phyloP scores from a whole-genome alignment of 2,113 vertebrate genomes.

The Saguinus midas region DNA sequence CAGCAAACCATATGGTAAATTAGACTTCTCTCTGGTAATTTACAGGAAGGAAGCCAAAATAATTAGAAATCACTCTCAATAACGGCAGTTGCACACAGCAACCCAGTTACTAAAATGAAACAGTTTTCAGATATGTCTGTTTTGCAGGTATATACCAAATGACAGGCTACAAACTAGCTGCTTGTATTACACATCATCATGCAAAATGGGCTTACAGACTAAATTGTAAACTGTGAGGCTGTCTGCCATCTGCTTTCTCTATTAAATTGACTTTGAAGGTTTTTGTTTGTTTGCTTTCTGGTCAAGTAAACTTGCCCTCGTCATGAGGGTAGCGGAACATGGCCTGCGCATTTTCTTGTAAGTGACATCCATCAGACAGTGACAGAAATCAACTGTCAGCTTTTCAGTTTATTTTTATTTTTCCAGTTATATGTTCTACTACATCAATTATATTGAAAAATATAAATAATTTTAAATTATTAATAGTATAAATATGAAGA shows the following conservation, averaged over 20 bases:
- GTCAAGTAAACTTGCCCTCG: not conserved
- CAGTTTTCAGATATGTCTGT: not conserved
- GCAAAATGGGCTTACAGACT: not conserved
- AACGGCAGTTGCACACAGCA: not conserved
- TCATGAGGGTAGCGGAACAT: not conserved
- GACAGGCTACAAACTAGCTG: constrained; percentile 3
- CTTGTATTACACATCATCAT: not conserved
- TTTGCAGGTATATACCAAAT: not conserved
- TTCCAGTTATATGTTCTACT: not conserved
- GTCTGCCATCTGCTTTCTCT: constrained; percentile 10
- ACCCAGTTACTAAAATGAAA: constrained; percentile 33
- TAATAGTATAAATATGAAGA: not conserved
- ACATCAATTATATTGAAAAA: not conserved
- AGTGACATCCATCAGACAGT: not conserved
- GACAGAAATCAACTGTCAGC: not conserved
- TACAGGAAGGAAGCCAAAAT: constrained; percentile 54
- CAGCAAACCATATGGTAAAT: constrained; percentile 57
- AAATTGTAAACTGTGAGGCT: not conserved
- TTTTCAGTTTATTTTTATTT: not conserved
- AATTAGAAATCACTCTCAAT: constrained; percentile 49
- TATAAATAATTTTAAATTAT: not conserved
- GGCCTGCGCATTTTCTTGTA: not conserved
- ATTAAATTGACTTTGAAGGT: not conserved
- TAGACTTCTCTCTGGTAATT: constrained; percentile 48
- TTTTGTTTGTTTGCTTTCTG: not conserved